These are phyloP conservation scores for Hipposideros armiger DNA, from an alignment of 2,113 vertebrate genomes.

Conservation along the genomic window DNA sequence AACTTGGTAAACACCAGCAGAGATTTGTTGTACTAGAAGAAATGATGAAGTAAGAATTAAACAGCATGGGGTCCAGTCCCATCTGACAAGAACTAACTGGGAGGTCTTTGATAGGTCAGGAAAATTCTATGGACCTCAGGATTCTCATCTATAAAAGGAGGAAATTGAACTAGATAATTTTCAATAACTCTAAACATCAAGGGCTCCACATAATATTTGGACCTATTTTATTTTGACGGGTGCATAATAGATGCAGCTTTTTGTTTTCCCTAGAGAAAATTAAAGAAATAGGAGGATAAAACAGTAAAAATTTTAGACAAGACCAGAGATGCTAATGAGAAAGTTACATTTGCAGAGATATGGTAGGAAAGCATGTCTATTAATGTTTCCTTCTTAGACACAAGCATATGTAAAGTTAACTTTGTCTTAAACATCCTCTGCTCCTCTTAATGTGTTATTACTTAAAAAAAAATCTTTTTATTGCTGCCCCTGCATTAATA, in stretches of 20 bases:
- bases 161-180: slow-evolving; percentile 29
- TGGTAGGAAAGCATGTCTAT: background rate
- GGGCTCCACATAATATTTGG: background rate
- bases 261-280: slow-evolving; percentile 9
- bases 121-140: background rate
- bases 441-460: background rate
- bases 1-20: slow-evolving; percentile 38
- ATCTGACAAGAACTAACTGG: slow-evolving; percentile 20
- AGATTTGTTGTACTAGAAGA: background rate
- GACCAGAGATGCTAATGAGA: background rate
- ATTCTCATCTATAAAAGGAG: background rate
- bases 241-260: slow-evolving; percentile 9
- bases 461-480: background rate
- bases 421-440: background rate
- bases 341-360: slow-evolving; percentile 4
- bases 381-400: background rate
- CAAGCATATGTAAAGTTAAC: background rate
- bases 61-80: background rate
- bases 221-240: background rate
- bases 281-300: slow-evolving; percentile 26
- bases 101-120: background rate
- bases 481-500: background rate
- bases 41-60: background rate
- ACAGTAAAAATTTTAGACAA: slow-evolving; percentile 9
- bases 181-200: slow-evolving; percentile 15